Base-by-base conservation (phyloP, 1,140 invertebrate genomes). In the Bombus ignitus region DNA sequence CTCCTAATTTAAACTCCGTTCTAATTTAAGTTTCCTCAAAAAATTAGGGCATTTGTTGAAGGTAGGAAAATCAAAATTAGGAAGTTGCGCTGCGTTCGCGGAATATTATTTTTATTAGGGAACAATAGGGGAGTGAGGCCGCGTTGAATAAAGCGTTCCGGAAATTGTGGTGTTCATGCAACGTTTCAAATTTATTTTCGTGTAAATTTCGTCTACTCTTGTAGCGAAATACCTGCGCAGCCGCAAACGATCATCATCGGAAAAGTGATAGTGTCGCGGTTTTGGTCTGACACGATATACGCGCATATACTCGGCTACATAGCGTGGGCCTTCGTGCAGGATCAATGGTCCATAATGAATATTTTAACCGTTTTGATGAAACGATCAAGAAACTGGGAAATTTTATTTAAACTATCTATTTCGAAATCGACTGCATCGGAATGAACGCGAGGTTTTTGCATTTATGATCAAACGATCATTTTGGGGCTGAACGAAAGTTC, bases 211-310 rank as follows among this genome's bases (percentile, higher is more conserved):
- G 77, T 10, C 39, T 73, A 85, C 83, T 80, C 83, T 73, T 85
- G 77, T 73, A 80, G 39, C 77, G 83, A 85, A 80, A 85, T 85
- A 73, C 83, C 68, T 80, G 83, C n/a, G 57, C 83, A 59, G 35
- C 83, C 76, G 42, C 83, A 80, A 85, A 85, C 83, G 83, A 80
- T 85, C 83, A 80, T 85, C 83, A 85, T 85, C 83, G 83, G 83
- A 85, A 85, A 85, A 85, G 83, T 85, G 83, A 85, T 85, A 85
- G 83, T 80, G 77, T 85, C 77, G 83, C 83, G 83, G 83, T 85
- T 85, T 68, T 66, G 42, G 76, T 80, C 76, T 32, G 83, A 85
- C 76, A 72, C 83, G 18, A 32, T 80, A 72, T 65, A 80, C 42
- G 66, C 32, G 39, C 72, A 71, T 22, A 42, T 70, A 42, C 28